phyloP scores from a whole-genome alignment of 2,888 invertebrate species.

The Cataglyphis rosenhaueri region DNA sequence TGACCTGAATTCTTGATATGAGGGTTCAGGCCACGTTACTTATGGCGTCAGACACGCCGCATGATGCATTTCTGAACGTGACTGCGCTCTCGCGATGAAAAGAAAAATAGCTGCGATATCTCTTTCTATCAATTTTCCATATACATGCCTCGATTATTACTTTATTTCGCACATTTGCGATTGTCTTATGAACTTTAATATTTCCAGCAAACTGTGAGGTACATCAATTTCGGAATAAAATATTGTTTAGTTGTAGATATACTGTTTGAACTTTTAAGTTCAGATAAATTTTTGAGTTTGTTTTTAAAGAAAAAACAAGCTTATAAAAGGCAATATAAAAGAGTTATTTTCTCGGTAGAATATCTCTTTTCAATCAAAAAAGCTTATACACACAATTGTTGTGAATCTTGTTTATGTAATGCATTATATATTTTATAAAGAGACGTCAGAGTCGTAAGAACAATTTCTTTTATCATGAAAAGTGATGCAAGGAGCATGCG shows the following conservation, averaged over 20 bases:
- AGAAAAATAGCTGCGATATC: neutral
- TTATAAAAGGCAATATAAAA: conserved; percentile 12
- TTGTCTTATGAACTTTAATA: neutral
- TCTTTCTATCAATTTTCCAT: conserved; percentile 10
- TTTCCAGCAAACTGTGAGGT: neutral
- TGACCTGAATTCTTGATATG: conserved; percentile 4
- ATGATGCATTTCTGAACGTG: conserved; percentile 9
- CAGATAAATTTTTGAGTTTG: neutral
- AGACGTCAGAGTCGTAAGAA: neutral
- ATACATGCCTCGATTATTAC: neutral
- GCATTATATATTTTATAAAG: neutral
- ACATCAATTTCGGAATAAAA: neutral
- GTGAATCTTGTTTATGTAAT: neutral
- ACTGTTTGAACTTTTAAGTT: neutral
- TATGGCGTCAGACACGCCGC: neutral
- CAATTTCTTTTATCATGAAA: conserved; percentile 8
- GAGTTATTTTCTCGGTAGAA: conserved; percentile 11
- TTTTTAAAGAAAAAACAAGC: neutral
- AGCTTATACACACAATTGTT: neutral
- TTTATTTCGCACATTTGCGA: conserved; percentile 17
- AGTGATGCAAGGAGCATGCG: neutral
- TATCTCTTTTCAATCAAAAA: conserved; percentile 26
- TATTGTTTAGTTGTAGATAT: neutral
- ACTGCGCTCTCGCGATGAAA: neutral
- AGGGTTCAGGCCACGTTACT: neutral